A percentile compares a stretch with the other conserved stretches of the same genome.
Evolutionary conservation across 2,888 invertebrate species (phyloP).

Genomic region (Caenorhabditis plicata): DNA sequence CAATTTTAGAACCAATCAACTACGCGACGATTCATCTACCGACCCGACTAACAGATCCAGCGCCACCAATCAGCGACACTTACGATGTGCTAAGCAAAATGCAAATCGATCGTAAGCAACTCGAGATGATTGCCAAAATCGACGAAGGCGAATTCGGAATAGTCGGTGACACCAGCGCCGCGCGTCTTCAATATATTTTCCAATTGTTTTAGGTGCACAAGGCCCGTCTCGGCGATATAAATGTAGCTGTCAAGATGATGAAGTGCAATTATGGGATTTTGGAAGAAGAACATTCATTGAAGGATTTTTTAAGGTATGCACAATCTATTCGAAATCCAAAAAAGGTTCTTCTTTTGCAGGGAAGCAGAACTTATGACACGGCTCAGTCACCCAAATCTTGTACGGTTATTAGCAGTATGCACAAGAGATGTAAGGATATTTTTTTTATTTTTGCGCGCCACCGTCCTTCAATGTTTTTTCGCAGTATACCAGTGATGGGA

Average conservation of each 20-base stretch:
- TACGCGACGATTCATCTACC: slow-evolving; percentile 15
- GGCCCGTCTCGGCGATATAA: slow-evolving; percentile 8
- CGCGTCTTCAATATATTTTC: neutral
- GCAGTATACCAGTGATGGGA: no score
- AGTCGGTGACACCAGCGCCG: slow-evolving; percentile 2
- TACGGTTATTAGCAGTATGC: slow-evolving; percentile 23
- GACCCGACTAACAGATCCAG: slow-evolving; percentile 20
- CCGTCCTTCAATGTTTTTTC: no score
- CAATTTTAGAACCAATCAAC: neutral
- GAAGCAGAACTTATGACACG: slow-evolving; percentile 23
- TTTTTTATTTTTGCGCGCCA: slow-evolving; percentile 6
- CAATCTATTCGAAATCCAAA: no score
- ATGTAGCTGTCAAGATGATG: slow-evolving; percentile 30
- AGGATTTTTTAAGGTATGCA: neutral
- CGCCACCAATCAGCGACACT: slow-evolving; percentile 12
- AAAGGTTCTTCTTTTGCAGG: slow-evolving; percentile 12
- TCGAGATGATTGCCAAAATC: slow-evolving; percentile 11
- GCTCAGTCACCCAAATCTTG: slow-evolving; percentile 19
- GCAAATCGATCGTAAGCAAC: slow-evolving; percentile 18
- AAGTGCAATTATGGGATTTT: slow-evolving; percentile 3
- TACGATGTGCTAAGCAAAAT: slow-evolving; percentile 19
- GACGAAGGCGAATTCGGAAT: slow-evolving; percentile 28
- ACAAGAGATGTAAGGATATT: neutral
- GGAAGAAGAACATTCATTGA: neutral
- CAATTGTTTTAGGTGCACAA: slow-evolving; percentile 11